Evolutionary conservation across 2,113 vertebrate genomes (phyloP), one percentile per base, ranked within the genome.

Genomic region (Candoia aspera): DNA sequence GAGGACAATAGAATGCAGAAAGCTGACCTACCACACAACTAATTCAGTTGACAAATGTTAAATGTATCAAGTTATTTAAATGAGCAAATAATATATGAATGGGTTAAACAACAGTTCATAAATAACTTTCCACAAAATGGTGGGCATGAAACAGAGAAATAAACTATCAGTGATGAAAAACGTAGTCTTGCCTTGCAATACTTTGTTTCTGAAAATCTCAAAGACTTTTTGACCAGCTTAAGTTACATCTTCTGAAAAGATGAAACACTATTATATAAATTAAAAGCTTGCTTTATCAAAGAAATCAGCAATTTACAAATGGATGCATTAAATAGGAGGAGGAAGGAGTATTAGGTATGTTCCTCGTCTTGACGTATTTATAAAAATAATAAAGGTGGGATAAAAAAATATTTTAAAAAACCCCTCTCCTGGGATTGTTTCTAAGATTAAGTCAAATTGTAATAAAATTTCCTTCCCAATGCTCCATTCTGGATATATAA

Each of bases 181-280:
- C 62, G 91, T 91, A 83, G 94, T 93, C 93, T 93, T 94, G 93
- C 93, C 95, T 93, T 94, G 84, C 92, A 94, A 92, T 93, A 93
- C 62, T 59, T 92, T 93, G 89, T 85, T 95, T 68, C 95, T 90
- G 6, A 2, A 88, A 85, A 95, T 92, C 13, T 83, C 84, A 24
- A 55, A 84, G 17, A 46, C 5, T 23, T 21, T 58, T 87, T 58
- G 33, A 8, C 19, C 54, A 10, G 17, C 8, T 87, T 60, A 42
- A 26, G 87, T 57, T 84, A 37, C 1, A 73, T 17, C 54, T 92
- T 93, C 42, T 54, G 24, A 90, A 91, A 90, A 57, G 92, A 53
- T 64, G 29, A 88, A 57, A 17, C 23, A 24, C 1, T 13, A 9
- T 42, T 9, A 12, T 17, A 87, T 33, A 17, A 42, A 37, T 37